Evolutionary conservation across 2,797 vertebrate genomes (phyloP).

Genomic region (Orientallactaga sibirica): DNA sequence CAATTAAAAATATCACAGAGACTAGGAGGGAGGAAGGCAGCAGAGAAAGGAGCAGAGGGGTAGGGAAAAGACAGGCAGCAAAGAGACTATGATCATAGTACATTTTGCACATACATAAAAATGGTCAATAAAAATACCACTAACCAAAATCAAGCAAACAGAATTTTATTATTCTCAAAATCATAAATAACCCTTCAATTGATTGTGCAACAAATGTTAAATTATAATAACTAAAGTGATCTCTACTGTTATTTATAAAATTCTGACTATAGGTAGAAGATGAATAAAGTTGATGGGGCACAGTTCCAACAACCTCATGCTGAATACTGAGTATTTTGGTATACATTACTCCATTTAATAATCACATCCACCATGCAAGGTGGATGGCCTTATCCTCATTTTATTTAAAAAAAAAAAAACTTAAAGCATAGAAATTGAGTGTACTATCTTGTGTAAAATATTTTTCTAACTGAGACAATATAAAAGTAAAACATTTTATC

Average conservation of each 20-base stretch:
- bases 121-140: neutral
- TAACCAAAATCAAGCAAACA: slow-evolving; percentile 47
- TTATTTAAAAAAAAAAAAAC: slow-evolving; percentile 13
- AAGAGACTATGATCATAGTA: no score
- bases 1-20: no score
- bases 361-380: neutral
- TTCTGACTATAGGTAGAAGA: slow-evolving; percentile 33
- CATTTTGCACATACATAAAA: no score
- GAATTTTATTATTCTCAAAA: neutral
- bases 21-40: no score
- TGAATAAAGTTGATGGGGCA: neutral
- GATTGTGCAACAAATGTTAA: slow-evolving; percentile 30
- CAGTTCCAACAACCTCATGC: neutral
- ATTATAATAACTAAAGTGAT: slow-evolving; percentile 32
- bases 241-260: slow-evolving; percentile 23
- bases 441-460: neutral
- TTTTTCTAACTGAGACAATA: slow-evolving; percentile 5
- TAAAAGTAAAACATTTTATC: slow-evolving; percentile 37
- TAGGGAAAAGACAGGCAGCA: no score
- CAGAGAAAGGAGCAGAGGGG: no score
- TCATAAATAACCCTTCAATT: slow-evolving; percentile 22
- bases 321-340: neutral
- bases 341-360: slow-evolving; percentile 9
- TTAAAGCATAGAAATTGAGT: neutral
- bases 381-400: slow-evolving; percentile 26